Conservation (phyloP, 1,140 invertebrate species). For the Araneus ventricosus region DNA sequence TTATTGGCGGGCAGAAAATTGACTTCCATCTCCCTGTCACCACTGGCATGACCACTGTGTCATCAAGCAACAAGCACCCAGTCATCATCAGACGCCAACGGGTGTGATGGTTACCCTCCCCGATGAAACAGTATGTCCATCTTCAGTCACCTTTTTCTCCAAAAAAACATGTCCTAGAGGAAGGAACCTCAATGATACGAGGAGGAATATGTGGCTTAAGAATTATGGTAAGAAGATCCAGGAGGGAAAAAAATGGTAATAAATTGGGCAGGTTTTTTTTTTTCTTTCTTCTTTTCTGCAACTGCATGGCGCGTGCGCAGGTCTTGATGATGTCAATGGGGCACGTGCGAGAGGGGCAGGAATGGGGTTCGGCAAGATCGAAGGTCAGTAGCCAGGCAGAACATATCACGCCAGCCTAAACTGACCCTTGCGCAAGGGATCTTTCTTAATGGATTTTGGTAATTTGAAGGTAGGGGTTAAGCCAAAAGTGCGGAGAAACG, state of each 20-base stretch:
- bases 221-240: neutral
- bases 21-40: neutral
- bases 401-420: slow-evolving; percentile 25
- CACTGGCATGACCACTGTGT: neutral
- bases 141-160: neutral
- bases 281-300: neutral
- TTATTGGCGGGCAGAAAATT: slow-evolving; percentile 5
- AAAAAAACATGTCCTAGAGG: neutral
- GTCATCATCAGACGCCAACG: neutral
- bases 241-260: neutral
- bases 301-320: neutral
- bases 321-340: slow-evolving; percentile 28
- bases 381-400: slow-evolving; percentile 51
- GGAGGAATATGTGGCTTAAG: neutral
- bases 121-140: neutral
- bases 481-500: neutral
- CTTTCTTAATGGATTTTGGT: neutral
- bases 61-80: neutral
- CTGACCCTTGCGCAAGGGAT: slow-evolving; percentile 17
- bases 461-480: neutral
- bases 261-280: neutral
- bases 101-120: neutral
- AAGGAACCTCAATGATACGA: neutral
- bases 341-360: neutral
- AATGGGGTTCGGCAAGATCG: neutral